Evolutionary conservation across 2,113 vertebrate species (phyloP).

Genomic region (Australoheros scitulus): DNA sequence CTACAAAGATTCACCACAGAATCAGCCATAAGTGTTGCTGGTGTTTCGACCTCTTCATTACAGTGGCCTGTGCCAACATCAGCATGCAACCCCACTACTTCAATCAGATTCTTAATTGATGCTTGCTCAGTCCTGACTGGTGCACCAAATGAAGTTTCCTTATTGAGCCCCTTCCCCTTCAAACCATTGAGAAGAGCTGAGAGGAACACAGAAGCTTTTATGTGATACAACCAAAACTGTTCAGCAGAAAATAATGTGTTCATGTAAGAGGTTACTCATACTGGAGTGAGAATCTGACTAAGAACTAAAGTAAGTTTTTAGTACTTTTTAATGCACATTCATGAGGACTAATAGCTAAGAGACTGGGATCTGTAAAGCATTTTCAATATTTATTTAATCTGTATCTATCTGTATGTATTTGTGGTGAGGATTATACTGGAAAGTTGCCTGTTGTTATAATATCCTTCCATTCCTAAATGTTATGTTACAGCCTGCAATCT

Average conservation of each 20-base stretch:
- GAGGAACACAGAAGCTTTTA: neutral
- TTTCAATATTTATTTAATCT: neutral
- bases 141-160: neutral
- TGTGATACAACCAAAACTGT: neutral
- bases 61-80: neutral
- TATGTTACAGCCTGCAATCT: neutral
- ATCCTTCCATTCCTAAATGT: neutral
- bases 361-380: neutral
- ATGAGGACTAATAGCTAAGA: neutral
- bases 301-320: neutral
- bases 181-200: neutral
- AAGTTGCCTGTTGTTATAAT: neutral
- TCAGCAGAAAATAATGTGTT: neutral
- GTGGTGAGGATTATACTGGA: neutral
- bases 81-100: neutral
- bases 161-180: neutral
- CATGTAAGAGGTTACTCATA: neutral
- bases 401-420: neutral
- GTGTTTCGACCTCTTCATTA: neutral
- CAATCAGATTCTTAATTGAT: neutral
- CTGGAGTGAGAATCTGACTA: neutral
- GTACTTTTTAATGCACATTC: neutral
- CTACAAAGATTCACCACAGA: neutral
- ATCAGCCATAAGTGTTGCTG: neutral
- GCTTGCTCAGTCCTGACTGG: neutral